A percentile compares a stretch with the other conserved stretches of the same genome.
Conservation (phyloP, 2,113 vertebrate species). For the Picathartes gymnocephalus region DNA sequence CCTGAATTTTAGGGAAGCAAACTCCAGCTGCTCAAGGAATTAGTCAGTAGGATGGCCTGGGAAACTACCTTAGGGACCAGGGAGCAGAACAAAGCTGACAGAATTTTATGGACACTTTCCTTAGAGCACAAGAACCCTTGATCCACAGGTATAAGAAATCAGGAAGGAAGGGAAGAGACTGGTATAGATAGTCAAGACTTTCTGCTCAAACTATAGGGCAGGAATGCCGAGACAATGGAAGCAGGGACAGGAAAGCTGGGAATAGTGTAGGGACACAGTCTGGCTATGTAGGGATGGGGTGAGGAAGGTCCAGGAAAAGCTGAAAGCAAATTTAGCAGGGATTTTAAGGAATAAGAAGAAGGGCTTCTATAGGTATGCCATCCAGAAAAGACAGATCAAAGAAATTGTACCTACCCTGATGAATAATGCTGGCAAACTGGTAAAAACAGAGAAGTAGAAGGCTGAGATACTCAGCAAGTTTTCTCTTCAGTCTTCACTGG, state of each 20-base stretch:
- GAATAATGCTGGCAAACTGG: background rate
- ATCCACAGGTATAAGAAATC: background rate
- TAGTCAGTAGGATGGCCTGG: background rate
- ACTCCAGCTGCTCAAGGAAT: background rate
- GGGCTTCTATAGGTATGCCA: background rate
- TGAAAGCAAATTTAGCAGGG: background rate
- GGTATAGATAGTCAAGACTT: background rate
- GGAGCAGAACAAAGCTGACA: background rate
- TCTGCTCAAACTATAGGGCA: background rate
- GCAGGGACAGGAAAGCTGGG: background rate
- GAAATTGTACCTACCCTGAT: no score
- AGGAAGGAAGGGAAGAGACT: background rate
- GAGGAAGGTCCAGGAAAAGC: background rate
- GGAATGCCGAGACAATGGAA: background rate
- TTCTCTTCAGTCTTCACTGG: background rate
- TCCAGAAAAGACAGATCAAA: background rate
- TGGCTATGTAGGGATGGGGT: background rate
- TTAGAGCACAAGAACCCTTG: background rate
- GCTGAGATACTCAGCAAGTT: background rate
- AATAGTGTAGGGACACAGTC: background rate
- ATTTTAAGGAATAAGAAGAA: background rate
- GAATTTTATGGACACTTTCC: background rate
- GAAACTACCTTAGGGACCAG: background rate
- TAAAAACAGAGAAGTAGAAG: background rate
- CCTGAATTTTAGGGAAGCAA: background rate